Percentiles rank a stretch among this genome's conserved stretches.
These are phyloP conservation scores for Oryctes rhinoceros DNA, from an alignment of 1,140 invertebrate genomes.

Conservation along the genomic window DNA sequence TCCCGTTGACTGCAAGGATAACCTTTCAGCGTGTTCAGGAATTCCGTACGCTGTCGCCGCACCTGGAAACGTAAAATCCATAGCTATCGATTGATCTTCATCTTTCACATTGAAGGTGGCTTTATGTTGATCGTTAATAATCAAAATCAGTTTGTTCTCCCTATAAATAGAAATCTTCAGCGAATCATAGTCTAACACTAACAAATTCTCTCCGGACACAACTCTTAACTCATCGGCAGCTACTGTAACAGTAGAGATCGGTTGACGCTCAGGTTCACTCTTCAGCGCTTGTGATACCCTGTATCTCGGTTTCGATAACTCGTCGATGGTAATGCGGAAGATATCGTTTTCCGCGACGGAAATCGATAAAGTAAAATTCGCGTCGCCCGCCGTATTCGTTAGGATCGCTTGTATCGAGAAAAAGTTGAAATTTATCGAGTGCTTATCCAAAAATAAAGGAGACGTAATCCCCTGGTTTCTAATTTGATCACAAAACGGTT, in stretches of 20 bases:
- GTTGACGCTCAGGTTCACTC: conserved; percentile 39
- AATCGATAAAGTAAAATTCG: conserved; percentile 19
- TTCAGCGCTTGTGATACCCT: conserved; percentile 44
- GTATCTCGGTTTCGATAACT: conserved; percentile 47
- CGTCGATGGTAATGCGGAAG: conserved; percentile 45
- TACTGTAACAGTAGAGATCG: background rate
- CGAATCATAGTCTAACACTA: background rate
- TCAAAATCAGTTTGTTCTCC: background rate
- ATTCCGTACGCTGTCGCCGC: conserved; percentile 81
- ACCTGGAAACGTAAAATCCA: conserved; percentile 76
- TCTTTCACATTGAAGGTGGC: conserved; percentile 64
- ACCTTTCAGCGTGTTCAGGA: conserved; percentile 93
- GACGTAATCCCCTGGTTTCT: background rate
- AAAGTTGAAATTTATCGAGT: background rate
- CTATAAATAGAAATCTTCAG: background rate
- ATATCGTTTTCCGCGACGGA: conserved; percentile 39
- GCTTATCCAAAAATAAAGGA: background rate
- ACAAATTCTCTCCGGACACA: background rate
- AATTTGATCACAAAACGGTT: conserved; percentile 8
- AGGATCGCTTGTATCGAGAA: background rate
- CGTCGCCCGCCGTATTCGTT: conserved; percentile 15
- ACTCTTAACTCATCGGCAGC: background rate
- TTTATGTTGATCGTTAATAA: conserved; percentile 90
- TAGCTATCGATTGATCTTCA: conserved; percentile 63
- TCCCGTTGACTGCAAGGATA: conserved; percentile 85